Percentiles rank a stretch among this genome's conserved stretches.
Conservation (phyloP, 2,888 invertebrate genomes). For the Habroteleia sp. region DNA sequence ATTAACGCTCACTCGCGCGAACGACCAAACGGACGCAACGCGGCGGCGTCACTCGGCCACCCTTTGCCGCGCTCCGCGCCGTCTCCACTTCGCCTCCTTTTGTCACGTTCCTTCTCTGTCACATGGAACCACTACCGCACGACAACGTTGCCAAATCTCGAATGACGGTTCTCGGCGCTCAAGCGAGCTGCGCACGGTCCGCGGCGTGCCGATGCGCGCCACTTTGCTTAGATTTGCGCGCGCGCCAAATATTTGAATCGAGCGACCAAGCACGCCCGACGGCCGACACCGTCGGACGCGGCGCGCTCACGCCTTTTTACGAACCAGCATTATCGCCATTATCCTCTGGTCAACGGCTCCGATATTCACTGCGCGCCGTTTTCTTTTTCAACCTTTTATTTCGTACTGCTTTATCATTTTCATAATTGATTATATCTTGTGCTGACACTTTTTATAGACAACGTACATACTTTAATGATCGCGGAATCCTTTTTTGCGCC, state of each 20-base stretch:
- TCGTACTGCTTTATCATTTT: too few species aligned
- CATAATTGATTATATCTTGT: too few species aligned
- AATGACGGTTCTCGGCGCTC: slow-evolving; percentile 24
- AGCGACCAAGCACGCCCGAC: slow-evolving; percentile 22
- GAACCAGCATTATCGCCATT: too few species aligned
- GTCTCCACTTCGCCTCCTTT: slow-evolving; percentile 45
- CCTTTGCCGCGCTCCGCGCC: slow-evolving; percentile 77
- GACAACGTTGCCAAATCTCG: slow-evolving; percentile 72
- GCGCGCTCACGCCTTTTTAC: slow-evolving; percentile 2
- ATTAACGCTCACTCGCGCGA: slow-evolving; percentile 75
- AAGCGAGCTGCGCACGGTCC: slow-evolving; percentile 5
- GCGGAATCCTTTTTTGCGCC: too few species aligned
- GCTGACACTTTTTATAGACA: too few species aligned
- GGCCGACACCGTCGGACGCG: slow-evolving; percentile 1
- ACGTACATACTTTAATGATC: too few species aligned
- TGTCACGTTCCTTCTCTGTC: slow-evolving; percentile 80
- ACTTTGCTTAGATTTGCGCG: slow-evolving; percentile 68
- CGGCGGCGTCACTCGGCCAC: slow-evolving; percentile 78
- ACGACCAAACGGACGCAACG: slow-evolving; percentile 61
- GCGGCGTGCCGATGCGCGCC: slow-evolving; percentile 19
- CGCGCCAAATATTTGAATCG: slow-evolving; percentile 67
- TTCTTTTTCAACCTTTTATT: too few species aligned
- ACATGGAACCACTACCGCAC: slow-evolving; percentile 74
- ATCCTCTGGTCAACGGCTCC: too few species aligned
- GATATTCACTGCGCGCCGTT: too few species aligned